Base-by-base conservation (phyloP, 2,888 invertebrate species). In the Drosophila incognita region DNA sequence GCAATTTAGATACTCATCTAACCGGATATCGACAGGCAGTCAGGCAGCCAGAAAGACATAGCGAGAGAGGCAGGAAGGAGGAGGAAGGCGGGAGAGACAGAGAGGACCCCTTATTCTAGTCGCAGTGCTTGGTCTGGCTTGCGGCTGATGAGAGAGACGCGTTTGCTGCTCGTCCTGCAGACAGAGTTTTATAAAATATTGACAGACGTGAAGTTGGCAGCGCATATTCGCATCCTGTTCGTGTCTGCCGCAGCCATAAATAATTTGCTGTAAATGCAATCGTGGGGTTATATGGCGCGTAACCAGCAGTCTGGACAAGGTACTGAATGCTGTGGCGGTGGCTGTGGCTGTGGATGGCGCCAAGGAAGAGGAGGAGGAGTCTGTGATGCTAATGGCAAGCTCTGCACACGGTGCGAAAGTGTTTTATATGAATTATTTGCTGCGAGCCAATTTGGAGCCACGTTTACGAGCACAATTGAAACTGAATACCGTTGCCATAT, bases 1-100 rank as follows among this genome's bases (percentile, higher is more conserved):
- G 90, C 89, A 90, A 87, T 87, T 87, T 87, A 90, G 89, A 87
- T 90, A 87, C 89, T 88, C 90, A 87, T 90, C 89, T 90, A 88
- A 82, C 87, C 87, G 90, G 90, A 90, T 90, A 87, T 90, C 90
- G 87, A 88, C 90, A 86, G 88, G 76, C 90, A 79, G 81, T 13
- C 80, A 75, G 67, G 1, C 67, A 65, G 40, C 11, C 42, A 54
- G 63, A 27, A 35, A 35, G 57, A 42, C 48, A 51, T 42, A n/a
- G 33, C 21, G 46, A 33, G 61, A 27, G 38, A 52, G 33, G 33
- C 81, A 73, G 33, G 59, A n/a, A 18, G 38, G 64, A 40, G 64
- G 57, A 68, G 86, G 38, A 67, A 46, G 64, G 54, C 68, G 86
- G 29, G 29, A 24, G 54, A 15, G 49, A 29, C 64, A 33, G 52